phyloP scores from a whole-genome alignment of 2,888 invertebrate genomes.

The Rhaphigaster nebulosa region DNA sequence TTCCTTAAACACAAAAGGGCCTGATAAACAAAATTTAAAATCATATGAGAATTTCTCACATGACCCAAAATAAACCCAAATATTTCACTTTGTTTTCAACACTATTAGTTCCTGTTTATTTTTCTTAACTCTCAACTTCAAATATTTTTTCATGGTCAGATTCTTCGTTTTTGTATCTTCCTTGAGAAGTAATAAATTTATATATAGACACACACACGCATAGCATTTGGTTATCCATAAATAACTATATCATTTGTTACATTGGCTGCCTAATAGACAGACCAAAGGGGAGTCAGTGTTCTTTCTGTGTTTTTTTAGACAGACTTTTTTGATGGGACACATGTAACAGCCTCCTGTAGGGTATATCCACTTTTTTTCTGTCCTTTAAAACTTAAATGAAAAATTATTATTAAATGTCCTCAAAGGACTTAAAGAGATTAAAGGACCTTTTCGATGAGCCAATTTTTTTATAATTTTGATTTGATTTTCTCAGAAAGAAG shows the following conservation, averaged over 20 bases:
- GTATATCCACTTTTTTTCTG: neutral
- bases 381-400: neutral
- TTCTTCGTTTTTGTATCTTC: neutral
- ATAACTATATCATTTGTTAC: neutral
- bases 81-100: too few species aligned
- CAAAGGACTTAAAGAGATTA: neutral
- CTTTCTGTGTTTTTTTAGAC: neutral
- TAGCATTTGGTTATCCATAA: neutral
- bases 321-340: neutral
- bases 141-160: neutral
- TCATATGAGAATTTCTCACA: too few species aligned
- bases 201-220: neutral
- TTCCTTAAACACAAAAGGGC: too few species aligned
- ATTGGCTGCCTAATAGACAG: neutral
- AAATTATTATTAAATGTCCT: neutral
- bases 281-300: neutral
- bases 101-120: too few species aligned
- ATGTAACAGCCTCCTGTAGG: neutral
- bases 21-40: too few species aligned
- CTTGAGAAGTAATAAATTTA: neutral
- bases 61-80: too few species aligned
- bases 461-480: too few species aligned
- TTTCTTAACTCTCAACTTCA: neutral
- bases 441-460: too few species aligned
- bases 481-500: too few species aligned